phyloP scores from a whole-genome alignment of 1,140 invertebrate genomes.

The Bombus terrestris region DNA sequence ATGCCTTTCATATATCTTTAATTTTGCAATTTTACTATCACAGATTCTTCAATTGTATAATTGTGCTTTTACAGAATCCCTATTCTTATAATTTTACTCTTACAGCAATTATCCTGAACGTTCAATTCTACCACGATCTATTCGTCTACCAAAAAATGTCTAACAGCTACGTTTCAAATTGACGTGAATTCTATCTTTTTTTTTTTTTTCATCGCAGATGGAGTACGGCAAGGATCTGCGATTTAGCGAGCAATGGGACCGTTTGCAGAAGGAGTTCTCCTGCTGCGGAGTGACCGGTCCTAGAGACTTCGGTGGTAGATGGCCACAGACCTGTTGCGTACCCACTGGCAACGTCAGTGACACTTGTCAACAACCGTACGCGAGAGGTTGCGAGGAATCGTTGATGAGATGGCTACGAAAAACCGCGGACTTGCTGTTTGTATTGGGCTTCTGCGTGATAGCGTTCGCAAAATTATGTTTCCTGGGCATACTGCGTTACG shows the following conservation, averaged over 20 bases:
- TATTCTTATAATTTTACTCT: no score
- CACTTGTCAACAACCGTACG: slow-evolving; percentile 75
- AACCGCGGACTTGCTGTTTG: slow-evolving; percentile 91
- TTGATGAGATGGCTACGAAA: slow-evolving; percentile 89
- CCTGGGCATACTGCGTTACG: slow-evolving; percentile 92
- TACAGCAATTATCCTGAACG: no score
- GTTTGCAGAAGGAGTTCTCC: slow-evolving; percentile 88
- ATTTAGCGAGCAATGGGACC: slow-evolving; percentile 91
- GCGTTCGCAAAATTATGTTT: slow-evolving; percentile 95
- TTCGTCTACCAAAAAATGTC: not conserved
- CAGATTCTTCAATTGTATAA: no score
- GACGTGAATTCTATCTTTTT: not conserved
- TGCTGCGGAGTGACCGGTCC: slow-evolving; percentile 92
- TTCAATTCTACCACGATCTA: no score
- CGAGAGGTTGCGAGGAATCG: slow-evolving; percentile 87
- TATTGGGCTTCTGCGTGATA: slow-evolving; percentile 94
- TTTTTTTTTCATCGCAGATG: slow-evolving; percentile 76
- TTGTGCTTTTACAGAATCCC: no score
- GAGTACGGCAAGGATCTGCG: slow-evolving; percentile 89
- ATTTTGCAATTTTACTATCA: no score
- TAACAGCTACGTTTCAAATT: not conserved
- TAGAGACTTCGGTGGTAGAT: slow-evolving; percentile 83
- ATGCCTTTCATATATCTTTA: not conserved
- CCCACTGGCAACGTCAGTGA: slow-evolving; percentile 72
- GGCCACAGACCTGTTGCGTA: slow-evolving; percentile 83